Percentiles rank a stretch among this genome's conserved stretches.
phyloP scores from a whole-genome alignment of 2,888 invertebrate species.

The Agrotis ipsilon region DNA sequence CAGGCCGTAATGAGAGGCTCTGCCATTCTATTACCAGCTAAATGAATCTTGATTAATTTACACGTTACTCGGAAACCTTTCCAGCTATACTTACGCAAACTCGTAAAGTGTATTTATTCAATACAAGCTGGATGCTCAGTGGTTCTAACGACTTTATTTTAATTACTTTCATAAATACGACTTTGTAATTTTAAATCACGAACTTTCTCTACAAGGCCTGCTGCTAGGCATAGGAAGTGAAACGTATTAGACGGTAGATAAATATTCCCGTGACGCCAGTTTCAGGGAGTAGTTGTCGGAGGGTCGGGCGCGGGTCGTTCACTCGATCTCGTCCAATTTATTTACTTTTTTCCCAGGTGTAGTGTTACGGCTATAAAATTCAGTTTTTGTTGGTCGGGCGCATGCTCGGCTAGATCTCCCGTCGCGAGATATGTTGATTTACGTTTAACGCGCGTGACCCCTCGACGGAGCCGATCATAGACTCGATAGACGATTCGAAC shows the following conservation, averaged over 20 bases:
- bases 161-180: slow-evolving; percentile 38
- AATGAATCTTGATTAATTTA: slow-evolving; percentile 62
- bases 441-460: slow-evolving; percentile 91
- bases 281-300: slow-evolving; percentile 71
- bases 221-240: slow-evolving; percentile 21
- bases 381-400: slow-evolving; percentile 88
- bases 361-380: slow-evolving; percentile 89
- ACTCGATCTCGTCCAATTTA: slow-evolving; percentile 86
- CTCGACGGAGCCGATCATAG: slow-evolving; percentile 89
- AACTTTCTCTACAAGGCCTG: slow-evolving; percentile 30
- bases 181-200: slow-evolving; percentile 31
- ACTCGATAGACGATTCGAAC: slow-evolving; percentile 89
- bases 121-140: slow-evolving; percentile 23
- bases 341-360: slow-evolving; percentile 88
- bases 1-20: slow-evolving; percentile 38
- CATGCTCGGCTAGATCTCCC: slow-evolving; percentile 89
- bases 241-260: slow-evolving; percentile 56
- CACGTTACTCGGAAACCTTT: slow-evolving; percentile 41
- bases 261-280: slow-evolving; percentile 67
- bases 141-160: slow-evolving; percentile 33
- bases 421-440: slow-evolving; percentile 91
- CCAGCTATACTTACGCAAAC: slow-evolving; percentile 27
- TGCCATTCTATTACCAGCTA: slow-evolving; percentile 54
- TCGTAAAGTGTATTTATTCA: slow-evolving; percentile 46
- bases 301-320: slow-evolving; percentile 78